Conservation (phyloP, 2,888 invertebrate genomes). For the Eristalinus sepulchralis region DNA sequence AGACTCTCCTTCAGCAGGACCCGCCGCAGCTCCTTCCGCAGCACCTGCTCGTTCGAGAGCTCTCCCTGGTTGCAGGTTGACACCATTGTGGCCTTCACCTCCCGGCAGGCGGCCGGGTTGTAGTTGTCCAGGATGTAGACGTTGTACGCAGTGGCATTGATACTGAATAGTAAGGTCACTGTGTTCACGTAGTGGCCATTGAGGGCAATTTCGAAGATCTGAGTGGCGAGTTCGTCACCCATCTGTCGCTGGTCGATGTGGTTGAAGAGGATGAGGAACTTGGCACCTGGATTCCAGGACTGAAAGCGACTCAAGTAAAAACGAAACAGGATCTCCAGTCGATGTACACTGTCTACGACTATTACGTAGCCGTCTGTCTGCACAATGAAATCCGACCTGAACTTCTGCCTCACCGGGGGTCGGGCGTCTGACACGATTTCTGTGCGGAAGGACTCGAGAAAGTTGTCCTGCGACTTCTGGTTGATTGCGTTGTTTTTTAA, state of each 20-base stretch:
- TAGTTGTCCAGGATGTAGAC: slow-evolving; percentile 78
- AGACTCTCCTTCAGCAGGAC: slow-evolving; percentile 77
- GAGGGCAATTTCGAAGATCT: slow-evolving; percentile 76
- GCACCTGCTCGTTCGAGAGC: slow-evolving; percentile 63
- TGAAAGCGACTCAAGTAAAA: slow-evolving; percentile 74
- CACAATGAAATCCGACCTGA: slow-evolving; percentile 65
- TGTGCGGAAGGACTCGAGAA: slow-evolving; percentile 72
- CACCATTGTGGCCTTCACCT: slow-evolving; percentile 66
- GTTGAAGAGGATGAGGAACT: slow-evolving; percentile 78
- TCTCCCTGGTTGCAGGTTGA: slow-evolving; percentile 75
- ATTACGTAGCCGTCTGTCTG: slow-evolving; percentile 78
- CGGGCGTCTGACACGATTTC: slow-evolving; percentile 75
- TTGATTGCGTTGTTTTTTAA: slow-evolving; percentile 76
- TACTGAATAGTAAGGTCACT: slow-evolving; percentile 77
- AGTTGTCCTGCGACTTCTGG: slow-evolving; percentile 12
- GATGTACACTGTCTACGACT: slow-evolving; percentile 75
- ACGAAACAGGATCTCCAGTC: slow-evolving; percentile 73
- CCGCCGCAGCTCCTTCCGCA: slow-evolving; percentile 70
- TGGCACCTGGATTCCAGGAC: slow-evolving; percentile 80
- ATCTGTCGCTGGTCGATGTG: slow-evolving; percentile 72
- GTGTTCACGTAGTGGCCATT: slow-evolving; percentile 76
- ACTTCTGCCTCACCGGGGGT: slow-evolving; percentile 68
- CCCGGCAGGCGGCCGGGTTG: slow-evolving; percentile 75
- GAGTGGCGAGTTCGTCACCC: slow-evolving; percentile 71
- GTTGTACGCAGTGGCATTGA: slow-evolving; percentile 75